Evolutionary conservation across 2,888 invertebrate species (phyloP).

Genomic region (Hymenopus coronatus): DNA sequence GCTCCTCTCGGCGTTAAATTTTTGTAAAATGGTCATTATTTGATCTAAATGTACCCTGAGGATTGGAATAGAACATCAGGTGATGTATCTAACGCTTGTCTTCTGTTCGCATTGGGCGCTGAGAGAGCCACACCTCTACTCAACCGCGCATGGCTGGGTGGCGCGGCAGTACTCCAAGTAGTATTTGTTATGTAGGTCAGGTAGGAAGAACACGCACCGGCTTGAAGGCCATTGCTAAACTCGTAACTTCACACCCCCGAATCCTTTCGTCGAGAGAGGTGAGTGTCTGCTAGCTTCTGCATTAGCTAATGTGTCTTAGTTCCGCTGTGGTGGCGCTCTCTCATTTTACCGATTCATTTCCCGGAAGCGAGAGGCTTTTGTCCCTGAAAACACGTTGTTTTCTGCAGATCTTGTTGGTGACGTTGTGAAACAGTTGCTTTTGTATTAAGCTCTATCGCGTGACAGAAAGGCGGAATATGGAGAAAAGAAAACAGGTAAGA

Average conservation of each 20-base stretch:
- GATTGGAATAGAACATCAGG: too few species aligned
- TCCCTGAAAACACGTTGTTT: not conserved
- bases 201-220: not conserved
- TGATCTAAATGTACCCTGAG: too few species aligned
- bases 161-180: not conserved
- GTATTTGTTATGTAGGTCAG: not conserved
- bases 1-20: too few species aligned
- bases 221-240: not conserved
- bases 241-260: not conserved
- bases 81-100: too few species aligned
- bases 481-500: not conserved
- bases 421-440: not conserved
- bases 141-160: not conserved
- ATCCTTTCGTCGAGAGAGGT: not conserved
- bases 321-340: not conserved
- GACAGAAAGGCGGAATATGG: too few species aligned
- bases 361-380: not conserved
- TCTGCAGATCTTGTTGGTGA: not conserved
- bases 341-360: not conserved
- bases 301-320: not conserved
- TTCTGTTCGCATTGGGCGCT: too few species aligned
- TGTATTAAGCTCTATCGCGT: not conserved
- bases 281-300: not conserved
- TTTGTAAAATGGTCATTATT: too few species aligned
- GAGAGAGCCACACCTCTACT: not conserved